These are phyloP conservation scores for Drosophila anomalata DNA, from an alignment of 2,888 invertebrate species.

Conservation along the genomic window DNA sequence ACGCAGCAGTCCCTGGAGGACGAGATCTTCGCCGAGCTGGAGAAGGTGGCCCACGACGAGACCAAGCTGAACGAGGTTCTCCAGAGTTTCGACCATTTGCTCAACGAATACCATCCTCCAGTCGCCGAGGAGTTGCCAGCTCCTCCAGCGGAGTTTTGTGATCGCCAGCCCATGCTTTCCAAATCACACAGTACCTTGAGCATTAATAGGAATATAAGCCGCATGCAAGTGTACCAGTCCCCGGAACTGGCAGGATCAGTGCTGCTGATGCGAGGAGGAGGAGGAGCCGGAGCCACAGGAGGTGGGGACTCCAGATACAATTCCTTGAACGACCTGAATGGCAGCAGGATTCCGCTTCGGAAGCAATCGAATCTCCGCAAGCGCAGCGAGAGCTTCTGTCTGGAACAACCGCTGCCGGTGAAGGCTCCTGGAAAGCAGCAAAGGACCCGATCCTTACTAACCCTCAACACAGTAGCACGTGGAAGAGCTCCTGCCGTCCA, in stretches of 20 bases:
- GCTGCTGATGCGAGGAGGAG: conserved; percentile 49
- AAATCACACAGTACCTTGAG: conserved; percentile 89
- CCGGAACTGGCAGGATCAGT: conserved; percentile 59
- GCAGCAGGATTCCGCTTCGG: conserved; percentile 87
- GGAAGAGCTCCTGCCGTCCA: background rate
- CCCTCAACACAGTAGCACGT: conserved; percentile 32
- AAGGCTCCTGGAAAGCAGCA: conserved; percentile 36
- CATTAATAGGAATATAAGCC: conserved; percentile 83
- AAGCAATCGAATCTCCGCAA: conserved; percentile 74
- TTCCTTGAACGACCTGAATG: conserved; percentile 84
- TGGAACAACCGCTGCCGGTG: conserved; percentile 43
- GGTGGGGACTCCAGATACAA: conserved; percentile 57
- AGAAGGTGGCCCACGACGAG: conserved; percentile 84
- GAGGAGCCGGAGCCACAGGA: conserved; percentile 15
- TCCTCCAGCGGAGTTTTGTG: conserved; percentile 53
- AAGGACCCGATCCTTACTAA: conserved; percentile 62
- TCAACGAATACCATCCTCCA: conserved; percentile 83
- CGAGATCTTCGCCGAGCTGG: conserved; percentile 84
- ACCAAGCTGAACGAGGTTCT: conserved; percentile 85
- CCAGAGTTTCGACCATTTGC: conserved; percentile 85
- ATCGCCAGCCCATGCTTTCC: conserved; percentile 83
- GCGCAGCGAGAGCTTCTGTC: conserved; percentile 79
- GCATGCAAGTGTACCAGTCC: conserved; percentile 63
- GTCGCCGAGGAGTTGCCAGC: conserved; percentile 40
- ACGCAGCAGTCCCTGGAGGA: conserved; percentile 82